phyloP scores from a whole-genome alignment of 1,140 invertebrate species.

The Micrasema longulum region DNA sequence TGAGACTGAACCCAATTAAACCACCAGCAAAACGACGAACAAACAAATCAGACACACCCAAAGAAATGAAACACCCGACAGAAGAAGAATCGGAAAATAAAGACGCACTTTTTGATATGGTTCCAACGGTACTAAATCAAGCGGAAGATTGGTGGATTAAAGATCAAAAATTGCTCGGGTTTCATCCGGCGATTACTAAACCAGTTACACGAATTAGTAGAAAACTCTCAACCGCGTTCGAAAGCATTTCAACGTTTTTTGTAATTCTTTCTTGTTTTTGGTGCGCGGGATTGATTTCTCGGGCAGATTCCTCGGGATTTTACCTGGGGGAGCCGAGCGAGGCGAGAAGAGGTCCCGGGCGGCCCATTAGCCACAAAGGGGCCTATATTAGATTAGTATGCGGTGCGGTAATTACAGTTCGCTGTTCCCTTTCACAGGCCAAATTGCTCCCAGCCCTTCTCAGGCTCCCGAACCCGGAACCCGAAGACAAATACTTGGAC shows the following conservation, averaged over 20 bases:
- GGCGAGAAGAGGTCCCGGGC: constrained; percentile 18
- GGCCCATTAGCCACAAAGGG: constrained; percentile 34
- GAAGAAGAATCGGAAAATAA: neutral
- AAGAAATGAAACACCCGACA: neutral
- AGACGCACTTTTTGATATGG: neutral
- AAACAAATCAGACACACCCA: neutral
- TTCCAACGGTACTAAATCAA: too few relatives aligned
- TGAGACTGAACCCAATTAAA: neutral
- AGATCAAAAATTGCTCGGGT: too few relatives aligned
- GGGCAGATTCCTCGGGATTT: neutral
- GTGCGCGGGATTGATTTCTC: neutral
- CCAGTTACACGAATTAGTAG: too few relatives aligned
- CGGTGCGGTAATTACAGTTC: constrained; percentile 53
- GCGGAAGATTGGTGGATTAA: too few relatives aligned
- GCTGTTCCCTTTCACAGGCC: constrained; percentile 51
- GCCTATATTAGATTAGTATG: constrained; percentile 53
- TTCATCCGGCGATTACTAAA: too few relatives aligned
- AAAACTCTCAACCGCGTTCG: too few relatives aligned
- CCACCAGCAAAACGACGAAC: neutral
- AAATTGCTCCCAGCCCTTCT: constrained; percentile 50
- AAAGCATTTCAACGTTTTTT: too few relatives aligned
- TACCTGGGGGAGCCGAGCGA: neutral
- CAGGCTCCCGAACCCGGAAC: constrained; percentile 20
- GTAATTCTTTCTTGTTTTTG: neutral
- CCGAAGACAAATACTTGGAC: constrained; percentile 6